Evolutionary conservation across 2,888 invertebrate species (phyloP).

Genomic region (Caenorhabditis sinica): DNA sequence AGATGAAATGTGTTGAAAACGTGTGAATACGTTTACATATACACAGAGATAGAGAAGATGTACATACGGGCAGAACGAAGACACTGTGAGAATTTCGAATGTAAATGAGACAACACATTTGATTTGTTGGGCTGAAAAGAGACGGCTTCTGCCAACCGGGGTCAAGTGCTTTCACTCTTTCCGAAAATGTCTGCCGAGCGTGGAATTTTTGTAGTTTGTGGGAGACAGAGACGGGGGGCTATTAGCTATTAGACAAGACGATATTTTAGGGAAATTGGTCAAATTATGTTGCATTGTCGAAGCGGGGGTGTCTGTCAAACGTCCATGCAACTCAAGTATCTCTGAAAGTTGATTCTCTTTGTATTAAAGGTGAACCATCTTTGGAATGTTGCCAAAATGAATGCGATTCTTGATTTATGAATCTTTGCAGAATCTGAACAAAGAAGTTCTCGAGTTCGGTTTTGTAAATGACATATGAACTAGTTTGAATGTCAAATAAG

Average conservation of each 20-base stretch:
- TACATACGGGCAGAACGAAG: slow-evolving; percentile 63
- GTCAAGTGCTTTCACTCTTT: slow-evolving; percentile 44
- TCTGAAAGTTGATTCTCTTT: slow-evolving; percentile 19
- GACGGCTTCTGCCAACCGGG: slow-evolving; percentile 19
- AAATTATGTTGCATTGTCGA: slow-evolving; percentile 42
- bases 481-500: not conserved
- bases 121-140: slow-evolving; percentile 43
- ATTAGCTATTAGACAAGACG: slow-evolving; percentile 19
- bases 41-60: slow-evolving; percentile 14
- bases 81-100: slow-evolving; percentile 27
- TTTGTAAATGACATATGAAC: too few relatives aligned
- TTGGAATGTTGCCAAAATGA: not conserved
- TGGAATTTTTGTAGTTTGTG: slow-evolving; percentile 30
- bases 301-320: slow-evolving; percentile 12
- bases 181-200: slow-evolving; percentile 1
- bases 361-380: not conserved
- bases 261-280: slow-evolving; percentile 30
- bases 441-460: not conserved
- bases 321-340: slow-evolving; percentile 26
- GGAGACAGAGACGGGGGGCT: not conserved
- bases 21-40: slow-evolving; percentile 45
- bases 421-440: not conserved
- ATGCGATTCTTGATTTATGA: slow-evolving; percentile 6
- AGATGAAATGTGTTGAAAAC: slow-evolving; percentile 51
- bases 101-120: slow-evolving; percentile 53